Conservation (phyloP, 2,113 vertebrate species). For the Myiozetetes cayanensis region DNA sequence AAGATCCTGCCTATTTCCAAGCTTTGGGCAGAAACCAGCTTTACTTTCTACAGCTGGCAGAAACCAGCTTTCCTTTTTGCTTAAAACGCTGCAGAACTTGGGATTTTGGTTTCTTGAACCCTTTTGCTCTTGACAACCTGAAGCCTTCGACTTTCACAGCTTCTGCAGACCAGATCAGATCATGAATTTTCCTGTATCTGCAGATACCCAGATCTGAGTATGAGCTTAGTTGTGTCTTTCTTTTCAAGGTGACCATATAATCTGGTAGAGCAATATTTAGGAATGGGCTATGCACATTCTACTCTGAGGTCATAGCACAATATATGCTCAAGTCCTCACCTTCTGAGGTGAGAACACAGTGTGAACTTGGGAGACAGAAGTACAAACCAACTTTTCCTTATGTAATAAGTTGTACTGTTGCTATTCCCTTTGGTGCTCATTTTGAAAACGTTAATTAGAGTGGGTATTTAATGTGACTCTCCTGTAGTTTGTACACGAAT, state of each 20-base stretch:
- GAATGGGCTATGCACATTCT: not conserved
- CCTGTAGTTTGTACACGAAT: conserved; percentile 18
- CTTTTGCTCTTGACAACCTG: not conserved
- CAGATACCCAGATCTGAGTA: not conserved
- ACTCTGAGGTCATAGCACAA: not conserved
- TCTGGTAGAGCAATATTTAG: not conserved
- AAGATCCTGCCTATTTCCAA: not conserved
- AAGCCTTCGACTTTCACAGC: not conserved
- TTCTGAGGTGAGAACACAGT: not conserved
- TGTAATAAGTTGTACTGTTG: not conserved
- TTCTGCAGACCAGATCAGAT: not conserved
- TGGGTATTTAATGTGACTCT: conserved; percentile 43
- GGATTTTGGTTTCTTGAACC: not conserved
- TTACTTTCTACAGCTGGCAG: not conserved
- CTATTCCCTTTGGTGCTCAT: conserved; percentile 19
- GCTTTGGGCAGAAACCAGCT: not conserved
- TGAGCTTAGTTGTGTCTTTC: not conserved
- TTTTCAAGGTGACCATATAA: not conserved
- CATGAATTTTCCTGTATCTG: not conserved
- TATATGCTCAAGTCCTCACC: not conserved
- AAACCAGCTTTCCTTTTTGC: not conserved
- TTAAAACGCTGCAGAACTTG: not conserved
- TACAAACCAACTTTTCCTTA: not conserved
- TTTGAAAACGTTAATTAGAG: conserved; percentile 53
- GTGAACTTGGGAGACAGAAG: not conserved